Conservation (phyloP, 2,797 vertebrate species). For the Silurus lanzhouensis region DNA sequence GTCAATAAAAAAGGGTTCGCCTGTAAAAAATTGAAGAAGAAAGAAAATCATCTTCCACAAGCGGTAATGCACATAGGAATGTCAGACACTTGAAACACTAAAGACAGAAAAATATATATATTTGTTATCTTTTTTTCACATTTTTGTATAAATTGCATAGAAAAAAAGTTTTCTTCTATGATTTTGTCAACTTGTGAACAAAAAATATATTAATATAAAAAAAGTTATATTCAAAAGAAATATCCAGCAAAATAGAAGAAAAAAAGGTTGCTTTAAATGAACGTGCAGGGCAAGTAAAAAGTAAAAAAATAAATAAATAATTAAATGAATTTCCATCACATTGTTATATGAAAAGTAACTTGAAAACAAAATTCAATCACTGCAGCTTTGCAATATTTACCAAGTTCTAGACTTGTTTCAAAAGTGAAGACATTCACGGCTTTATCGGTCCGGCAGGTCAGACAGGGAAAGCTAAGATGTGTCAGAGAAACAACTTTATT, state of each 20-base stretch:
- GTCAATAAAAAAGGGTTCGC: not conserved
- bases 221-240: too few relatives aligned
- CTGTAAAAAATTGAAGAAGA: not conserved
- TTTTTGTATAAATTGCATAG: not conserved
- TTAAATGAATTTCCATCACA: not conserved
- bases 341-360: not conserved
- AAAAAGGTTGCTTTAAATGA: not conserved
- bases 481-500: not conserved
- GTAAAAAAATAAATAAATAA: not conserved
- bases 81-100: not conserved
- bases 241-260: not conserved
- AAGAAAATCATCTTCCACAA: conserved; percentile 3
- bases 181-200: not conserved
- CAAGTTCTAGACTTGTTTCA: not conserved
- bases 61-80: conserved; percentile 11
- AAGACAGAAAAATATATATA: not conserved
- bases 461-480: not conserved
- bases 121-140: not conserved
- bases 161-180: not conserved
- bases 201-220: too few relatives aligned
- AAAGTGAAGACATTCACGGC: not conserved
- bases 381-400: not conserved
- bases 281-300: not conserved
- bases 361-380: not conserved
- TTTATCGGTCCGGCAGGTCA: not conserved